phyloP scores from a whole-genome alignment of 2,888 invertebrate genomes.

The Linnaemya vulpina region DNA sequence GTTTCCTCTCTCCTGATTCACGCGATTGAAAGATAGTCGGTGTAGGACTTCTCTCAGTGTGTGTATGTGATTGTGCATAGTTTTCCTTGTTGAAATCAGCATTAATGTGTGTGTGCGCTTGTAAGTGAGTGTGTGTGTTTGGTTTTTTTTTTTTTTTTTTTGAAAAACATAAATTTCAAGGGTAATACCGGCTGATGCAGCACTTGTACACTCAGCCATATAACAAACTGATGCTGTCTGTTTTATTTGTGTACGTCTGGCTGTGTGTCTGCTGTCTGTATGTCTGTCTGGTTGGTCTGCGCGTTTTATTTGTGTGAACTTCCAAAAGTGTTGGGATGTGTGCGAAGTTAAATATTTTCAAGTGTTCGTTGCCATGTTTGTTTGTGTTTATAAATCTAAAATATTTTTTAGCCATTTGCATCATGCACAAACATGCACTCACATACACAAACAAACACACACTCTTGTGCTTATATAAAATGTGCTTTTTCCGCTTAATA shows the following conservation, averaged over 20 bases:
- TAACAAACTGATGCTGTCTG: constrained; percentile 67
- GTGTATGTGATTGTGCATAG: not conserved
- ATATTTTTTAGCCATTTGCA: constrained; percentile 46
- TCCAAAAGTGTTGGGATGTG: constrained; percentile 17
- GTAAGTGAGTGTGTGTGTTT: constrained; percentile 3
- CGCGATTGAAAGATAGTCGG: not conserved
- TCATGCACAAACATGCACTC: not conserved
- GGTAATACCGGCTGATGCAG: constrained; percentile 71
- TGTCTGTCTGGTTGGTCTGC: constrained; percentile 32
- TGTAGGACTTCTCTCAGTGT: not conserved
- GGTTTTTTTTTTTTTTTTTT: not conserved
- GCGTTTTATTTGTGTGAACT: constrained; percentile 22
- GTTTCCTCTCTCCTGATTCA: not conserved
- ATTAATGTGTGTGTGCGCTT: not conserved
- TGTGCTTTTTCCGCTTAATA: constrained; percentile 36
- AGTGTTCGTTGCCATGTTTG: constrained; percentile 64
- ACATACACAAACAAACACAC: not conserved
- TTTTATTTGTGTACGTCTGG: constrained; percentile 45
- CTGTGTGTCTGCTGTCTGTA: constrained; percentile 25
- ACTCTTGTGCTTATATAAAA: no score
- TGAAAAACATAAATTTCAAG: constrained; percentile 65
- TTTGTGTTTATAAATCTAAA: constrained; percentile 53
- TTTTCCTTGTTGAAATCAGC: constrained; percentile 9
- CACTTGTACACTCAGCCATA: constrained; percentile 72
- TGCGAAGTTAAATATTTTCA: constrained; percentile 41